These are phyloP conservation scores for Pseudobourletiella spinata DNA, from an alignment of 1,140 invertebrate genomes.

Conservation along the genomic window DNA sequence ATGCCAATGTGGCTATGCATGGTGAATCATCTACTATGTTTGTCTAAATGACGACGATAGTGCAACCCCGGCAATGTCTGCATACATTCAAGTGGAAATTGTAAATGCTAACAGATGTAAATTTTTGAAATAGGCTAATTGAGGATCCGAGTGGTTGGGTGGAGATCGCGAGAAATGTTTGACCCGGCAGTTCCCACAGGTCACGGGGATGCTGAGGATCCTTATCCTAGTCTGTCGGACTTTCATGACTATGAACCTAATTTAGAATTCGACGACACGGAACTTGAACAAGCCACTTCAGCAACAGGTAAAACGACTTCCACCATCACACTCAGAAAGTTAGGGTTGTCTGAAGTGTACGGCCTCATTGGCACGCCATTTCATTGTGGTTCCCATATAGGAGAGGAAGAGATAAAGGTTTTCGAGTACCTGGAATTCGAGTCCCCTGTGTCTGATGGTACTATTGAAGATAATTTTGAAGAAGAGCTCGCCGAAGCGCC, in stretches of 20 bases:
- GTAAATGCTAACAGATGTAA: too few relatives aligned
- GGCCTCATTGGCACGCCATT: too few relatives aligned
- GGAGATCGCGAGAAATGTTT: not conserved
- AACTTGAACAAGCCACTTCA: slow-evolving; percentile 55
- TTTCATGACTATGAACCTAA: slow-evolving; percentile 89
- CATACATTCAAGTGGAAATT: too few relatives aligned
- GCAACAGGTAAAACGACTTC: not conserved
- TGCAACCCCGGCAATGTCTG: too few relatives aligned
- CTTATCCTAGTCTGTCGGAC: slow-evolving; percentile 78
- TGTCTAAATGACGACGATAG: too few relatives aligned
- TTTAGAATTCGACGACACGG: slow-evolving; percentile 91
- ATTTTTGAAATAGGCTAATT: too few relatives aligned
- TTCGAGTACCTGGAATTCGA: slow-evolving; percentile 53
- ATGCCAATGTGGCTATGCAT: not conserved
- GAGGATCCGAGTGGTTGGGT: too few relatives aligned
- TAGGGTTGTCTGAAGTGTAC: too few relatives aligned
- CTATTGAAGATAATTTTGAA: slow-evolving; percentile 89
- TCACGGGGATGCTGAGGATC: slow-evolving; percentile 57
- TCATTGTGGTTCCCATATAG: too few relatives aligned
- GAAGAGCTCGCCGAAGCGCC: slow-evolving; percentile 66
- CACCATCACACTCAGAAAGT: too few relatives aligned
- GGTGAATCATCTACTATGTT: too few relatives aligned
- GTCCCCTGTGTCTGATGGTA: slow-evolving; percentile 72
- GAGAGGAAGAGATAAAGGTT: slow-evolving; percentile 50
- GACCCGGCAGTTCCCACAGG: not conserved